phyloP scores from a whole-genome alignment of 2,113 vertebrate species.

The Zosterops japonicus region DNA sequence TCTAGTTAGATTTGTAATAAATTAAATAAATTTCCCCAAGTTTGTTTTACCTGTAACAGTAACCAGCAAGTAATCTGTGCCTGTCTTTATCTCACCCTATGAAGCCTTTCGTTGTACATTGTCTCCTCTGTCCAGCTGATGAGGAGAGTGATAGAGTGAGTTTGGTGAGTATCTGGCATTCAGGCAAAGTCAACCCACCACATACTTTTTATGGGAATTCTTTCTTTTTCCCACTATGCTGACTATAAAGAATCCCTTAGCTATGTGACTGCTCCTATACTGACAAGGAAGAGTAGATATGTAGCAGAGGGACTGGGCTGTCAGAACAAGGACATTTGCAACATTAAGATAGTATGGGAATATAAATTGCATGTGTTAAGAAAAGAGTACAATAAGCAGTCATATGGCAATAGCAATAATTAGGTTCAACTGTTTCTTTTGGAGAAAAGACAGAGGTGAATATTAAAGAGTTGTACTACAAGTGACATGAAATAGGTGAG shows the following conservation, averaged over 20 bases:
- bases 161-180: background rate
- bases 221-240: background rate
- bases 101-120: background rate
- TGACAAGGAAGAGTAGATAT: background rate
- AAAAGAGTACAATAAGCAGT: background rate
- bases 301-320: background rate
- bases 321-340: background rate
- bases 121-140: background rate
- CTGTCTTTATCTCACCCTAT: background rate
- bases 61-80: background rate
- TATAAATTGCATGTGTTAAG: background rate
- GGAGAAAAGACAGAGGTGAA: background rate
- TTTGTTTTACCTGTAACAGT: background rate
- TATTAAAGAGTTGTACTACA: background rate
- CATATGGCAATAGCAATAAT: background rate
- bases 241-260: background rate
- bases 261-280: background rate
- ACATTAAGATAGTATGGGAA: background rate
- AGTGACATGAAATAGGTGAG: background rate
- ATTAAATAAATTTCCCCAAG: background rate
- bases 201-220: background rate
- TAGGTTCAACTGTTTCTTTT: background rate
- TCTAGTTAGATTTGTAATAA: background rate
- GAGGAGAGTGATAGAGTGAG: background rate
- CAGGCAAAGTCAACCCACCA: background rate